Evolutionary conservation across 1,140 invertebrate species (phyloP), one percentile per base, ranked within the genome.

Genomic region (Ephestia elutella): DNA sequence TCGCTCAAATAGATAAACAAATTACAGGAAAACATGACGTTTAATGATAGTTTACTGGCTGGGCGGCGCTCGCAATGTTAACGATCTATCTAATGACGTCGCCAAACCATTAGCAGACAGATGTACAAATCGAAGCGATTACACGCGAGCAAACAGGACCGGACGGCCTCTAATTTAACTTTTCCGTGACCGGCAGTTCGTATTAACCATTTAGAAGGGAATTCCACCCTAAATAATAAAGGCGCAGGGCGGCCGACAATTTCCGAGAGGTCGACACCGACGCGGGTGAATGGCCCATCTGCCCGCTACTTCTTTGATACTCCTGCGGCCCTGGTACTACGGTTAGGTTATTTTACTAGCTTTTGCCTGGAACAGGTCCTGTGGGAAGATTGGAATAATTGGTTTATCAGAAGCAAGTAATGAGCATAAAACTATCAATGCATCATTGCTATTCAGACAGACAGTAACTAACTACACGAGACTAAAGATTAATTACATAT

Each of bases 191-290:
- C 68, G 70, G 57, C 56, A 71, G 68, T 58, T 68, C 69, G 68
- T 70, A 74, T 82, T 77, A 76, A 76, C 71, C 68, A 80, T 82
- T 80, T 79, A 81, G 66, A 77, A 73, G 74, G 70, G 75, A 77
- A 74, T 75, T 70, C 70, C 73, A 74, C 73, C 76, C 71, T 84
- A 75, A 82, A 82, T 80, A 83, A 78, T 81, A 75, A 82, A 81
- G 74, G 70, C 64, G 60, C 54, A 57, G 63, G 65, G 60, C 68
- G 68, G 60, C 66, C 70, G 62, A 73, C 76, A 69, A 74, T 78
- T 75, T 79, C 74, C 75, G 71, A 60, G 62, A 66, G 55, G 49
- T 30, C 57, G 54, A 61, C 59, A 61, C 71, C 59, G 51, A 63
- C 66, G 62, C 65, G 54, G 18, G 20, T 50, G 49, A 50, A 53